Conservation (phyloP, 2,797 vertebrate species). For the Florisuga fusca region DNA sequence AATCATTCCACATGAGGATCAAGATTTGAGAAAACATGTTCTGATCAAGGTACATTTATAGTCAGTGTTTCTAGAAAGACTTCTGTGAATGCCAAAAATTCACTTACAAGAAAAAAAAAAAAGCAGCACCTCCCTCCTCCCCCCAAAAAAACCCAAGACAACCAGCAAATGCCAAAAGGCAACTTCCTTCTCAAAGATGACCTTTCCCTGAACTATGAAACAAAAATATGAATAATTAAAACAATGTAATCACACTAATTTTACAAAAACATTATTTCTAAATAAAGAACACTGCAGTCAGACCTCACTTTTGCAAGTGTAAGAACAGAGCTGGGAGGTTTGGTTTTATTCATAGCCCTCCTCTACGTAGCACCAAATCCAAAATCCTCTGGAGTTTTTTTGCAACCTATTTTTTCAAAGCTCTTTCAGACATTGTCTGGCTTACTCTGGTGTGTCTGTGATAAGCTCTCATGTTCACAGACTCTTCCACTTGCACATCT, state of each 20-base stretch:
- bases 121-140: fast-evolving
- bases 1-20: background rate
- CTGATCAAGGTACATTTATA: background rate
- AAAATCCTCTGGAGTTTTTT: background rate
- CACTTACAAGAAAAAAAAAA: background rate
- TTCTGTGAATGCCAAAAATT: background rate
- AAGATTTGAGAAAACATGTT: background rate
- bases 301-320: background rate
- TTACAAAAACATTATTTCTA: background rate
- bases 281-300: background rate
- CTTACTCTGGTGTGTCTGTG: fast-evolving
- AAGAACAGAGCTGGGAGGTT: background rate
- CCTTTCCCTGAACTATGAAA: background rate
- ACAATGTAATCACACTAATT: too few species aligned
- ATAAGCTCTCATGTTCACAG: background rate
- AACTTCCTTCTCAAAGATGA: background rate
- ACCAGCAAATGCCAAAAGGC: background rate
- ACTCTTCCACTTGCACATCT: background rate
- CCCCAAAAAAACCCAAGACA: background rate
- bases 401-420: background rate
- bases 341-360: background rate
- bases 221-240: background rate
- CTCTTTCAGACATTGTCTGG: background rate
- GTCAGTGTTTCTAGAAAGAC: background rate
- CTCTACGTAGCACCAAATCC: background rate